Percentiles rank a stretch among this genome's conserved stretches.
Conservation (phyloP, 2,888 invertebrate species). For the Polietes domitor region DNA sequence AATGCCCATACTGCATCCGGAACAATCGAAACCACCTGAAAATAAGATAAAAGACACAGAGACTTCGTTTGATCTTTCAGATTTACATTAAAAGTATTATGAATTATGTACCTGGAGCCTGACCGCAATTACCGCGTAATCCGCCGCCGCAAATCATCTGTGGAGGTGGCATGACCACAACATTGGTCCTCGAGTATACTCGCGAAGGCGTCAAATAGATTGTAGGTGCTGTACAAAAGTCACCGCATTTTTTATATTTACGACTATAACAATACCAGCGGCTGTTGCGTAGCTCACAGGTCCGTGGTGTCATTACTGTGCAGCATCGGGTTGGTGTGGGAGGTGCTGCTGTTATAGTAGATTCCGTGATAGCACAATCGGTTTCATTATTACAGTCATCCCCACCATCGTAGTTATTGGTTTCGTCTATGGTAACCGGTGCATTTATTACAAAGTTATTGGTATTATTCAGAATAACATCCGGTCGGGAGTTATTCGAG, state of each 20-base stretch:
- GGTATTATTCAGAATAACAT: constrained; percentile 69
- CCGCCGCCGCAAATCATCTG: constrained; percentile 63
- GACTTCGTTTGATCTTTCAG: too few species aligned
- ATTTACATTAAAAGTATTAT: too few species aligned
- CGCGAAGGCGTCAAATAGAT: constrained; percentile 71
- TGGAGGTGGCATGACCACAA: constrained; percentile 70
- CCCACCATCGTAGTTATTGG: not conserved
- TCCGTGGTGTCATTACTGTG: constrained; percentile 72
- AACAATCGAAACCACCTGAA: constrained; percentile 73
- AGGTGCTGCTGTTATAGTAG: not conserved
- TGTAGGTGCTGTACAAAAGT: constrained; percentile 71
- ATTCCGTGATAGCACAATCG: not conserved
- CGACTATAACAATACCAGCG: constrained; percentile 73
- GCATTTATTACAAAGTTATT: constrained; percentile 72
- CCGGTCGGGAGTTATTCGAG: constrained; percentile 55
- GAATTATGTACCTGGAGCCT: constrained; percentile 66
- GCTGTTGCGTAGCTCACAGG: constrained; percentile 68
- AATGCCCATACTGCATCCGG: constrained; percentile 70
- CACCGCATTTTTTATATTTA: constrained; percentile 72
- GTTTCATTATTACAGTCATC: not conserved
- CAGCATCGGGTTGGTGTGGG: constrained; percentile 71
- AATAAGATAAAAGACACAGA: not conserved
- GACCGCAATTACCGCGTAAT: constrained; percentile 63
- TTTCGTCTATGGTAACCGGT: constrained; percentile 53
- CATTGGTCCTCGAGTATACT: constrained; percentile 52